Conservation (phyloP, 2,113 vertebrate genomes). For the Pteronura brasiliensis region DNA sequence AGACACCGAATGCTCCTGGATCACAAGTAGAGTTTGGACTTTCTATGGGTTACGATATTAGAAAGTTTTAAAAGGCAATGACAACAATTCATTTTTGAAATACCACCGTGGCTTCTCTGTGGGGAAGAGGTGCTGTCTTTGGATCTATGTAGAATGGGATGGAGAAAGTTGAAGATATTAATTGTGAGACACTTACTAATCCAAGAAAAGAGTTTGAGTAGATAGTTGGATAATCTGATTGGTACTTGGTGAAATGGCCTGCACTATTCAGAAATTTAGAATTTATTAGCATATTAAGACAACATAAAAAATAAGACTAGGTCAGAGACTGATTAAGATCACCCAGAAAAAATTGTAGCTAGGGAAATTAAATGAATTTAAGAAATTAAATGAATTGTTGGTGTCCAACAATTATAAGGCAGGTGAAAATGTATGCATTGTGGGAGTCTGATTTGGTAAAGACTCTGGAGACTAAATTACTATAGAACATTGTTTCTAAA, state of each 20-base stretch:
- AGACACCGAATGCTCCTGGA: rapidly evolving
- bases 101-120: background rate
- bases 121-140: background rate
- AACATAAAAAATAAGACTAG: background rate
- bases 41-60: background rate
- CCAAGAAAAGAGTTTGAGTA: background rate
- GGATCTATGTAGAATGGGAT: background rate
- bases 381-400: background rate
- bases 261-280: background rate
- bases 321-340: background rate
- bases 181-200: background rate
- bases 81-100: background rate
- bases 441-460: background rate
- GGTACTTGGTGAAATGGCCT: background rate
- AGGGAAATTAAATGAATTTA: background rate
- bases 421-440: background rate
- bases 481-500: background rate
- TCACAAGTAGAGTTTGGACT: background rate
- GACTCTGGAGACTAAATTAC: background rate
- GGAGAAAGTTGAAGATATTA: background rate
- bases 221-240: background rate
- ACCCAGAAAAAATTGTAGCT: background rate
- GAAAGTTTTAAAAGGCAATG: background rate
- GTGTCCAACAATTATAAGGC: background rate
- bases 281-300: background rate